These are phyloP conservation scores for Paratilapia polleni DNA, from an alignment of 2,113 vertebrate genomes.

Conservation along the genomic window DNA sequence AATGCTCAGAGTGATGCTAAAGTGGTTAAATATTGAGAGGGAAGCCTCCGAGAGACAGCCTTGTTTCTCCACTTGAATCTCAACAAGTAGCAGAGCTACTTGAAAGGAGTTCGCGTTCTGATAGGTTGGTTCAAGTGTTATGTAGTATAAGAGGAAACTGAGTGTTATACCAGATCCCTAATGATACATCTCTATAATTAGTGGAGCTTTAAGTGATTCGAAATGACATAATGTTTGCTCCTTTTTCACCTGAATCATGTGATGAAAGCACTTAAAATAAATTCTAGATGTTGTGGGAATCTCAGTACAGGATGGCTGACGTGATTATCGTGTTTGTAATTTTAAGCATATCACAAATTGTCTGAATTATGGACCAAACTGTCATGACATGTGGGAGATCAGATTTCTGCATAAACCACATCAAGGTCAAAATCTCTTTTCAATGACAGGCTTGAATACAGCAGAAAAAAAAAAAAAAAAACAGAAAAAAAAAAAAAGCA, in stretches of 20 bases:
- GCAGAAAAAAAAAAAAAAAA: background rate
- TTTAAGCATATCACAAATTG: background rate
- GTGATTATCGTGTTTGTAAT: background rate
- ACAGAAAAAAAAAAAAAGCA: too few species aligned
- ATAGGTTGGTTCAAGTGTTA: too few species aligned
- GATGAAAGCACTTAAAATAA: background rate
- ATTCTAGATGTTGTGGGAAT: constrained; percentile 1
- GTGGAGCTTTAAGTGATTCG: constrained; percentile 6
- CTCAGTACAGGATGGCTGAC: background rate
- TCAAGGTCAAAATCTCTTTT: background rate
- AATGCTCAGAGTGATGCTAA: background rate
- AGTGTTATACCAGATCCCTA: background rate
- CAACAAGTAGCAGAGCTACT: background rate
- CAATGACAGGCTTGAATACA: background rate
- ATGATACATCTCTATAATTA: background rate
- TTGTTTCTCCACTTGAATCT: constrained; percentile 21
- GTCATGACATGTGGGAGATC: background rate
- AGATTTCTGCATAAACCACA: background rate
- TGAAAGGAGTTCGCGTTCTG: background rate
- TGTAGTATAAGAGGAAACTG: too few species aligned
- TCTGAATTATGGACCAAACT: background rate
- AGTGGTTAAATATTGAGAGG: constrained; percentile 41
- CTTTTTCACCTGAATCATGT: background rate
- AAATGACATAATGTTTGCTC: constrained; percentile 17
- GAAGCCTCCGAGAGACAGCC: background rate